Base-by-base conservation (phyloP, 2,113 vertebrate genomes). In the Puma concolor region DNA sequence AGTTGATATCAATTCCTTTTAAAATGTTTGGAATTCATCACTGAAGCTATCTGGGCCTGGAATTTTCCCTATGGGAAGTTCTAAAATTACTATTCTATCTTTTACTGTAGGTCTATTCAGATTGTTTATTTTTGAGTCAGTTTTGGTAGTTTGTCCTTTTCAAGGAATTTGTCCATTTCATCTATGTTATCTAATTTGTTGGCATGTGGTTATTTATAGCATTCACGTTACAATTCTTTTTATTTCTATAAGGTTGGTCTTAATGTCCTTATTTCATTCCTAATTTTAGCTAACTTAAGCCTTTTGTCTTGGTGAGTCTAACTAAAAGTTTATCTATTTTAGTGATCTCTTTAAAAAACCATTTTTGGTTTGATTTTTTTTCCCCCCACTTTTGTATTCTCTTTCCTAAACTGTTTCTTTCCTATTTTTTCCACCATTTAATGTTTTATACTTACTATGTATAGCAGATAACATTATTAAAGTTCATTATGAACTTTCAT, bases 211-310 rank as follows among this genome's bases (percentile, higher is more conserved):
- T 64, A 7, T 60, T 81, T 19, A 63, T 85, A 69, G 25, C 8
- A 85, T 85, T 91, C 23, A 38, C 27, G 21, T 69, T 57, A 77
- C 48, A 15, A 67, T 48, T 64, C 21, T 84, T 76, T 94, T 36
- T 84, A 67, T 90, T 95, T 91, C 60, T 91, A 12, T 95, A 93
- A 86, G n/a, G 12, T 66, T 77, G 71, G 14, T 64, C 21, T 64
- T 76, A 54, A n/a, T 83, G 36, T 66, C 48, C 3, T 13, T 38
- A 31, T 31, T 84, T 95, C 48, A 79, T 69, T 91, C 38, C 25
- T 60, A 67, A 67, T 60, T 85, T 69, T 85, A 83, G 48, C 52
- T 86, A 41, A 77, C 54, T 95, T 54, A 48, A 77, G 13, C 10
- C 27, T 66, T 93, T 81, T 87, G 71, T 82, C 52, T 82, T 82